Percentiles rank a stretch among this genome's conserved stretches.
These are phyloP conservation scores for Amphimedon queenslandica DNA, from an alignment of 37 sponge, comb jelly and placozoan species.

Conservation along the genomic window DNA sequence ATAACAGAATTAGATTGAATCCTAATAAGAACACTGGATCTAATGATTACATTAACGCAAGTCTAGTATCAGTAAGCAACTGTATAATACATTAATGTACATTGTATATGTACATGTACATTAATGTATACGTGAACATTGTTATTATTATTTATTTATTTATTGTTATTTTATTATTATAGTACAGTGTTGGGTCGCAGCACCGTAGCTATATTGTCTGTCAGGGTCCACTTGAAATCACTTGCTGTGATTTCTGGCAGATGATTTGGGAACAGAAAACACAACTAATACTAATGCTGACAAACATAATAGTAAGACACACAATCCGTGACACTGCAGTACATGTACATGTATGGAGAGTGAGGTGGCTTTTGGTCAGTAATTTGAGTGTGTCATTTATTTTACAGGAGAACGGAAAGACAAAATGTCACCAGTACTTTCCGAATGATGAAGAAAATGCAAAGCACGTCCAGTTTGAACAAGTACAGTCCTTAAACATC, in stretches of 20 bases:
- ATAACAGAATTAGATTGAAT: slow-evolving; percentile 70
- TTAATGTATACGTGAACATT: background rate
- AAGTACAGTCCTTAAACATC: too few species aligned
- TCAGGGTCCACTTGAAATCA: slow-evolving; percentile 84
- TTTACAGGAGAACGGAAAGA: slow-evolving; percentile 57
- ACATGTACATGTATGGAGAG: background rate
- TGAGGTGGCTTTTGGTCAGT: too few species aligned
- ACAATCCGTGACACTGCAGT: background rate
- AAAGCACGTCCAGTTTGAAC: slow-evolving; percentile 64
- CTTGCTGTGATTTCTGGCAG: slow-evolving; percentile 95
- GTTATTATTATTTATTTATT: background rate
- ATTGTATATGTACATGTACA: background rate
- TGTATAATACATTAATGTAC: background rate
- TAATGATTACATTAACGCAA: slow-evolving; percentile 96
- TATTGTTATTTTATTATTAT: background rate
- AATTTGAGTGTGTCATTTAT: too few species aligned
- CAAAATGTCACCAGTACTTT: slow-evolving; percentile 75
- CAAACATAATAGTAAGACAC: slow-evolving; percentile 54
- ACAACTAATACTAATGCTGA: slow-evolving; percentile 77
- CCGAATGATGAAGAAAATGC: slow-evolving; percentile 42
- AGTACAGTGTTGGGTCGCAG: slow-evolving; percentile 17
- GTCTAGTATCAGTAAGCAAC: slow-evolving; percentile 56
- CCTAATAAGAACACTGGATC: slow-evolving; percentile 50
- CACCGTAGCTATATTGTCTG: slow-evolving; percentile 50
- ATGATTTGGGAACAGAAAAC: slow-evolving; percentile 89